Percentiles rank a stretch among this genome's conserved stretches.
Evolutionary conservation across 2,113 vertebrate species (phyloP).

Genomic region (Amphilophus citrinellus): DNA sequence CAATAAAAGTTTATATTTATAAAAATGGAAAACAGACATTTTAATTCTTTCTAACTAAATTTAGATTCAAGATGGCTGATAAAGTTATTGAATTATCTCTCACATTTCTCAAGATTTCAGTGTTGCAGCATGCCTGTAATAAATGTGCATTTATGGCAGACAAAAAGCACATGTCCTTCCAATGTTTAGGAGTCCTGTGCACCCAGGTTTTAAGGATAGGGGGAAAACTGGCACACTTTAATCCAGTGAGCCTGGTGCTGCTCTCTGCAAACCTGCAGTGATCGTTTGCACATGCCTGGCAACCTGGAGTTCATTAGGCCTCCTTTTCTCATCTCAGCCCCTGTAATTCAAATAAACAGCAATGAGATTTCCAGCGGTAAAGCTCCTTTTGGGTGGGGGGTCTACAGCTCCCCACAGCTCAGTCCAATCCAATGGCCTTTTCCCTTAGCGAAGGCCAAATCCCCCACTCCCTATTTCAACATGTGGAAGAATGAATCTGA

Average conservation of each 20-base stretch:
- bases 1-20: conserved; percentile 99
- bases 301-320: conserved; percentile 84
- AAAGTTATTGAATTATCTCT: neutral
- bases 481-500: conserved; percentile 69
- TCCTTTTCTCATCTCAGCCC: conserved; percentile 81
- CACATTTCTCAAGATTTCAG: neutral
- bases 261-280: conserved; percentile 78
- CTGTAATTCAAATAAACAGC: conserved; percentile 86
- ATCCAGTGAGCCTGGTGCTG: conserved; percentile 72
- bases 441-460: conserved; percentile 54
- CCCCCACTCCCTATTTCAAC: conserved; percentile 38
- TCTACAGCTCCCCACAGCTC: conserved; percentile 61
- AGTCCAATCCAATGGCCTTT: conserved; percentile 59
- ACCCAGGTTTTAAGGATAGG: conserved; percentile 56
- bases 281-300: conserved; percentile 83
- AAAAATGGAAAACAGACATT: conserved; percentile 76
- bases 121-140: conserved; percentile 35
- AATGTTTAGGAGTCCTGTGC: conserved; percentile 60
- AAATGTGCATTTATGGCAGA: conserved; percentile 50
- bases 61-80: neutral
- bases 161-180: conserved; percentile 51
- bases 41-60: conserved; percentile 24
- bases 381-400: conserved; percentile 79
- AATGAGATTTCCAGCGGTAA: conserved; percentile 84
- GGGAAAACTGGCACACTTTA: conserved; percentile 52